Evolutionary conservation across 2,113 vertebrate genomes (phyloP).

Genomic region (Talpa occidentalis): DNA sequence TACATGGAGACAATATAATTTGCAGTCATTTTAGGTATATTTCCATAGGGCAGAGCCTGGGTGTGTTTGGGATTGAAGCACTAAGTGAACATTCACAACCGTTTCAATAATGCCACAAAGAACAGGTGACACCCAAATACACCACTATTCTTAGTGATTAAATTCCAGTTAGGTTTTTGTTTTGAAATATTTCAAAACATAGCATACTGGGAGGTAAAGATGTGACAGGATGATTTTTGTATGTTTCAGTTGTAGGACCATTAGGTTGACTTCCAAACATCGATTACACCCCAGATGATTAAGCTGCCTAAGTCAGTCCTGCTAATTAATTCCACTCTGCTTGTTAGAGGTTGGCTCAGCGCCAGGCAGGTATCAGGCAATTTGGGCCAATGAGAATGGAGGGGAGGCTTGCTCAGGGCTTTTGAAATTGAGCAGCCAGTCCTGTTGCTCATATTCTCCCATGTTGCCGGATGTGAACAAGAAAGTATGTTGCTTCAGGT

Average conservation of each 20-base stretch:
- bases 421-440: background rate
- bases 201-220: background rate
- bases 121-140: background rate
- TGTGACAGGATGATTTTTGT: background rate
- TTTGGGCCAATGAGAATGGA: background rate
- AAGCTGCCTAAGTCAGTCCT: background rate
- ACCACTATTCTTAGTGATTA: background rate
- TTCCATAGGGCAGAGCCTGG: background rate
- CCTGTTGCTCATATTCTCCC: background rate
- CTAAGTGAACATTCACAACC: background rate
- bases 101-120: background rate
- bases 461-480: background rate
- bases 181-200: constrained; percentile 12
- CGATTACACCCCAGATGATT: background rate
- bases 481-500: background rate
- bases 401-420: background rate
- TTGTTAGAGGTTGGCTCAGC: background rate
- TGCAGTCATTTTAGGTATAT: background rate
- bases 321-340: background rate
- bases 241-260: background rate
- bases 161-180: constrained; percentile 7
- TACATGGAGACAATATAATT: background rate
- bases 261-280: background rate
- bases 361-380: background rate
- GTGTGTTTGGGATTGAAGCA: background rate